Conservation (phyloP, 2,888 invertebrate genomes). For the Drosophila aldrichi region DNA sequence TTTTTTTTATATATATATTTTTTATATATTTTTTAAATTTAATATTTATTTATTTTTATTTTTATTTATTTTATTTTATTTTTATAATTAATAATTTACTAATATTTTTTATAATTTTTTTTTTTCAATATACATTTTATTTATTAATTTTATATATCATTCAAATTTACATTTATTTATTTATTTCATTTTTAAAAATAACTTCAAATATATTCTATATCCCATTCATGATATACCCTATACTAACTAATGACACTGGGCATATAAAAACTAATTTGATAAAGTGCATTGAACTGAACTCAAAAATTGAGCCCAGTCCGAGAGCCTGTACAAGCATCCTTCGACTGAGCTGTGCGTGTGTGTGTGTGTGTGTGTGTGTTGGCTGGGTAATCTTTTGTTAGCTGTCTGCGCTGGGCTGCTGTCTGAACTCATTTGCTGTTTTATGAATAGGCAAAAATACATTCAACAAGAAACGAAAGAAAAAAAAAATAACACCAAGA, state of each 20-base stretch:
- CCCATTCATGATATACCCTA: neutral
- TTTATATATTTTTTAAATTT: too few species aligned
- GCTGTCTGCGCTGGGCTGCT: constrained; percentile 46
- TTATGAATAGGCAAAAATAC: constrained; percentile 79
- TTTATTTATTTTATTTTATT: too few species aligned
- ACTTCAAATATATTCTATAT: neutral
- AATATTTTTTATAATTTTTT: too few species aligned
- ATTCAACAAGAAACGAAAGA: constrained; percentile 40
- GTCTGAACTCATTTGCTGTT: constrained; percentile 75
- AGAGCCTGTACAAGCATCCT: constrained; percentile 55
- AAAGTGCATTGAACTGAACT: constrained; percentile 72
- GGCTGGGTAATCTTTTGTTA: constrained; percentile 58
- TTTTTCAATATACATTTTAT: too few species aligned
- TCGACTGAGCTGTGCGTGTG: constrained; percentile 21
- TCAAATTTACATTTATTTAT: neutral
- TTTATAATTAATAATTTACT: too few species aligned
- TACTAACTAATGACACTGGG: constrained; percentile 15
- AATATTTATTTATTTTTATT: too few species aligned
- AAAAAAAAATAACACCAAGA: constrained; percentile 33
- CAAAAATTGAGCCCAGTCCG: constrained; percentile 30
- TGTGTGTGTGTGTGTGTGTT: constrained; percentile 30
- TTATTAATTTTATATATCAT: neutral
- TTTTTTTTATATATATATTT: too few species aligned
- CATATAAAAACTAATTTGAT: constrained; percentile 70
- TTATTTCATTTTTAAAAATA: neutral